phyloP scores from a whole-genome alignment of 2,888 invertebrate genomes.

The Acleris emargana region DNA sequence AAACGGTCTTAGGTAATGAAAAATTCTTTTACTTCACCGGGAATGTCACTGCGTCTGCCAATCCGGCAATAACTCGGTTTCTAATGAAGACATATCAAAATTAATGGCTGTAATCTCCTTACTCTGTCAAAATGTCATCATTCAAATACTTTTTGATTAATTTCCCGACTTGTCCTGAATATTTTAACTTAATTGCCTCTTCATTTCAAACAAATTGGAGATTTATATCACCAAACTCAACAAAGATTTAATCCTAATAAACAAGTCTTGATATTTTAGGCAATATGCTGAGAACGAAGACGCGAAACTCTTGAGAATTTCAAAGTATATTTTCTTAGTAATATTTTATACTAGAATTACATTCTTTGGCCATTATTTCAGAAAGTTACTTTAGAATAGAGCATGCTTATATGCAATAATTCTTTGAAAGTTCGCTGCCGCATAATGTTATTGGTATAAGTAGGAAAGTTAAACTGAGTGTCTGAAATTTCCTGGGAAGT shows the following conservation, averaged over 20 bases:
- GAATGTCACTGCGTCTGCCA: neutral
- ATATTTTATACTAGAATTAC: constrained; percentile 59
- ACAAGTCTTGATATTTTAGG: neutral
- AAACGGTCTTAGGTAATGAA: constrained; percentile 1
- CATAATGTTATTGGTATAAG: constrained; percentile 39
- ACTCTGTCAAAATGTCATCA: constrained; percentile 3
- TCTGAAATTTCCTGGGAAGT: constrained; percentile 26
- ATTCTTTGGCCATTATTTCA: constrained; percentile 53
- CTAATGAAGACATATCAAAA: constrained; percentile 21
- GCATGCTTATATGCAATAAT: constrained; percentile 40
- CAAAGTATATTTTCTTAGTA: constrained; percentile 37
- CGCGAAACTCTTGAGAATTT: constrained; percentile 16
- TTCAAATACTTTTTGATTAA: constrained; percentile 11
- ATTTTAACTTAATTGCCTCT: constrained; percentile 5
- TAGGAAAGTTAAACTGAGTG: constrained; percentile 15
- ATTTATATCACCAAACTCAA: constrained; percentile 2
- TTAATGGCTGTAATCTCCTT: constrained; percentile 8
- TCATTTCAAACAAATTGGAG: constrained; percentile 2
- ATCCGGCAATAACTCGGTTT: neutral
- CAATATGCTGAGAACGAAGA: neutral
- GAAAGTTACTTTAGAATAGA: constrained; percentile 46
- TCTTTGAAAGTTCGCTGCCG: constrained; percentile 44
- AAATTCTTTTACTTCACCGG: neutral
- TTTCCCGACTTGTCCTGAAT: constrained; percentile 7
- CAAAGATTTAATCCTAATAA: neutral